phyloP scores from a whole-genome alignment of 2,888 invertebrate species.

The Agrotis exclamationis region DNA sequence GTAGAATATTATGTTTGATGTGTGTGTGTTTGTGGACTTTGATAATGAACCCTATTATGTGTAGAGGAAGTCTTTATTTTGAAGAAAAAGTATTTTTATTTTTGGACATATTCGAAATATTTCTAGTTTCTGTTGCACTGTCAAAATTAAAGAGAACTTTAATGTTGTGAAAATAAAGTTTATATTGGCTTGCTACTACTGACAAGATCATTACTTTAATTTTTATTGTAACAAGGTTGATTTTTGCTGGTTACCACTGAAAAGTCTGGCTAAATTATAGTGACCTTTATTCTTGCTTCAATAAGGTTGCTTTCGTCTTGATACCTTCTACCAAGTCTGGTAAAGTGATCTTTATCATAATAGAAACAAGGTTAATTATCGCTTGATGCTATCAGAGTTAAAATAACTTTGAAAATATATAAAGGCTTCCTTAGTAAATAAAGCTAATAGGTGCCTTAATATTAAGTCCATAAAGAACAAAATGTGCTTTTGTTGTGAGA shows the following conservation, averaged over 20 bases:
- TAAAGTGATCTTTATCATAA: neutral
- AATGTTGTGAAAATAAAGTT: neutral
- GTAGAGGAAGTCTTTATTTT: constrained; percentile 14
- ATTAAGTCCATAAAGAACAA: constrained; percentile 58
- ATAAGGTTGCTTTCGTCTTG: neutral
- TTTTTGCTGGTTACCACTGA: neutral
- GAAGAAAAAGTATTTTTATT: constrained; percentile 27
- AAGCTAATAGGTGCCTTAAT: constrained; percentile 44
- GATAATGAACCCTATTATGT: constrained; percentile 16
- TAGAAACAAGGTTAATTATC: neutral
- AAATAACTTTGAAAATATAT: neutral
- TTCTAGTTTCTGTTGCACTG: neutral
- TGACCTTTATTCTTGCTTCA: no score
- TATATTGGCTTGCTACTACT: no score
- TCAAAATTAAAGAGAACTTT: neutral
- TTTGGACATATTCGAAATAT: no score
- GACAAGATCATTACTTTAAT: neutral
- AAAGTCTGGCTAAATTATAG: neutral
- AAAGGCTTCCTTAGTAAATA: constrained; percentile 29
- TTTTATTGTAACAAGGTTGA: neutral
- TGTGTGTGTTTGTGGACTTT: constrained; percentile 32
- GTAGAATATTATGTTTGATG: constrained; percentile 46
- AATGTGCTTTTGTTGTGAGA: constrained; percentile 48
- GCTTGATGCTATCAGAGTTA: neutral
- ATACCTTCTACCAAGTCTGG: fast-evolving